phyloP scores from a whole-genome alignment of 1,140 invertebrate species.

The Lerema accius region DNA sequence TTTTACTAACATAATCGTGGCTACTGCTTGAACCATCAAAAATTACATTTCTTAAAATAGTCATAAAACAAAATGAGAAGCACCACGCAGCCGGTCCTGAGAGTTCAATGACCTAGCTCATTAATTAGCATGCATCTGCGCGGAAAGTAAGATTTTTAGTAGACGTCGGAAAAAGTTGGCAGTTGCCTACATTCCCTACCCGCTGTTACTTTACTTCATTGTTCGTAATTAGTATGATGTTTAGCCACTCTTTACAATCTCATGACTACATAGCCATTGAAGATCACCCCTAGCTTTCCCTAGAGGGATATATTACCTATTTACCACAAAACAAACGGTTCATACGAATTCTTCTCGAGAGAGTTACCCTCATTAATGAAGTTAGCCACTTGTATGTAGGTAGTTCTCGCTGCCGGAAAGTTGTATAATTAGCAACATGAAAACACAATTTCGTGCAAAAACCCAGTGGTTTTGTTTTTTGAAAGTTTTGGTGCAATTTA shows the following conservation, averaged over 20 bases:
- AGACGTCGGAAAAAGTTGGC: no score
- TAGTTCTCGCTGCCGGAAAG: conserved; percentile 41
- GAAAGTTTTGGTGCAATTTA: conserved; percentile 12
- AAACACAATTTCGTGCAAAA: conserved; percentile 41
- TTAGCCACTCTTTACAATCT: background rate
- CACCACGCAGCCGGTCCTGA: no score
- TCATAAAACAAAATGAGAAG: background rate
- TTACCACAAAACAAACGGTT: conserved; percentile 31
- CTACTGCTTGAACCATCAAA: no score
- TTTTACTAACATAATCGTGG: no score
- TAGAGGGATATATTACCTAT: background rate
- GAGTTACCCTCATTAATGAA: conserved; percentile 37
- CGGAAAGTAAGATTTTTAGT: no score
- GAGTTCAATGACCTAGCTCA: no score
- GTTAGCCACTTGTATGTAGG: conserved; percentile 39
- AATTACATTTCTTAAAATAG: background rate
- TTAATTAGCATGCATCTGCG: no score
- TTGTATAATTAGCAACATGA: conserved; percentile 46
- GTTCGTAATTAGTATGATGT: background rate
- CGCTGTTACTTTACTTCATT: no score
- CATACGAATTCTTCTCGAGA: conserved; percentile 23
- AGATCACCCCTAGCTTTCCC: background rate
- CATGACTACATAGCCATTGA: background rate
- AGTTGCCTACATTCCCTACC: no score
- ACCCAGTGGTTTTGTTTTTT: conserved; percentile 22